Percentiles rank a stretch among this genome's conserved stretches.
These are phyloP conservation scores for Scolopax rusticola DNA, from an alignment of 2,797 vertebrate species.

Conservation along the genomic window DNA sequence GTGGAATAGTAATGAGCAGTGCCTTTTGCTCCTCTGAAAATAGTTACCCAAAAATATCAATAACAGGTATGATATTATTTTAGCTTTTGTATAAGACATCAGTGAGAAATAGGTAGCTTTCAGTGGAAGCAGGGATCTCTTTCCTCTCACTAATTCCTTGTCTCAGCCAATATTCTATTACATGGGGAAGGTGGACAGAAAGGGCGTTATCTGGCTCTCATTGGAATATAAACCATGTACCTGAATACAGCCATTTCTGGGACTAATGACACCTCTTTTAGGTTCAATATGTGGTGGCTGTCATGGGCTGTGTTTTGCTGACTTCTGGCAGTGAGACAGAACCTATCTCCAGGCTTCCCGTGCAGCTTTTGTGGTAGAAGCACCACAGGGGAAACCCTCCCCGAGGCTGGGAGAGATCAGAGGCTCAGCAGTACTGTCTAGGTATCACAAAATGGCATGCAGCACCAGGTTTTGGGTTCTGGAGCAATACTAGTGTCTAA, in stretches of 20 bases:
- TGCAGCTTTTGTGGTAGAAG: background rate
- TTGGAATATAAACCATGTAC: background rate
- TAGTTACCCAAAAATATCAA: conserved; percentile 50
- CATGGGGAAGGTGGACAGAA: background rate
- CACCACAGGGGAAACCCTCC: background rate
- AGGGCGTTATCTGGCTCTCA: background rate
- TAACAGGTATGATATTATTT: conserved; percentile 35
- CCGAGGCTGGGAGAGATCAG: background rate
- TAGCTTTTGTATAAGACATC: conserved; percentile 6
- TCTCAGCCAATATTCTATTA: conserved; percentile 2
- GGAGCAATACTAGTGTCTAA: background rate
- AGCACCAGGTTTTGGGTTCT: background rate
- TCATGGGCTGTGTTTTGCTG: background rate
- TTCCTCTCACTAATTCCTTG: background rate
- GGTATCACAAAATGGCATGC: background rate
- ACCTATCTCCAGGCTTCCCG: background rate
- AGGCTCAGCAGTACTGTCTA: background rate
- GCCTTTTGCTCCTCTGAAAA: conserved; percentile 53
- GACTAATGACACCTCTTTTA: background rate
- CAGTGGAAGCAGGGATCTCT: background rate
- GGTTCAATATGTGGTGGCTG: background rate
- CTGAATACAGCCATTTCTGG: background rate
- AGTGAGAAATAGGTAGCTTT: background rate
- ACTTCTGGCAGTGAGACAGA: background rate
- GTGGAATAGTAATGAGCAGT: conserved; percentile 60